Base-by-base conservation (phyloP, 2,113 vertebrate species). In the Elachura formosa region DNA sequence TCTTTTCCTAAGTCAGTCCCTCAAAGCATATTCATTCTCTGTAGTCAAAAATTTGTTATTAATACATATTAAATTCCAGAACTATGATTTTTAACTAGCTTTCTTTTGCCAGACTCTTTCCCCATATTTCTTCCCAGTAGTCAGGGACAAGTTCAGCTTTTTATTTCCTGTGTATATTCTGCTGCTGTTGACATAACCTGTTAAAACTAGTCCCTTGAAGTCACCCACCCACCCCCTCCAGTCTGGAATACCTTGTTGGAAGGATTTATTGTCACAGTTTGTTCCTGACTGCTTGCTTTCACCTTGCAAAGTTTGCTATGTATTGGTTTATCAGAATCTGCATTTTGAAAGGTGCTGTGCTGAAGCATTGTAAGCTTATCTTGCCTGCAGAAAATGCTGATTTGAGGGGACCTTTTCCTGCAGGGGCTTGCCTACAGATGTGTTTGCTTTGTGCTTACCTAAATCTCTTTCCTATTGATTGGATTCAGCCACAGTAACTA, bases 221-320 rank as follows among this genome's bases (percentile, higher is more conserved):
- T 88, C 93, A 48, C 52, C 64, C 80, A 82, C 67, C 81, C 26
- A 25, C 76, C 40, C 74, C 74, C 71, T 83, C 49, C 72, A 80
- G 51, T 22, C 62, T 69, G 79, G 67, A 95, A 86, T 59, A 86
- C 80, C 73, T 92, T 77, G 68, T 41, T 77, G 71, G 56, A 84
- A 26, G 73, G 79, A 68, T 96, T 88, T 96, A 78, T 94, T 96
- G 91, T 97, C 79, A 77, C 91, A 97, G 92, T 68, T 94, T 94
- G 82, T 36, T 82, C 63, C 61, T 1, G 25, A 78, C 67, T 93
- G 78, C 84, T 93, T 94, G 94, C 78, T 83, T 95, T 96, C 75
- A 83, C 93, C 78, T 96, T 90, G 69, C 58, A 51, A 43, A 72
- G 41, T 69, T 79, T 16, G 63, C 40, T 58, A 10, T 72, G 64